These are phyloP conservation scores for Otolemur crassicaudatus DNA, from an alignment of 2,797 vertebrate species.

Conservation along the genomic window DNA sequence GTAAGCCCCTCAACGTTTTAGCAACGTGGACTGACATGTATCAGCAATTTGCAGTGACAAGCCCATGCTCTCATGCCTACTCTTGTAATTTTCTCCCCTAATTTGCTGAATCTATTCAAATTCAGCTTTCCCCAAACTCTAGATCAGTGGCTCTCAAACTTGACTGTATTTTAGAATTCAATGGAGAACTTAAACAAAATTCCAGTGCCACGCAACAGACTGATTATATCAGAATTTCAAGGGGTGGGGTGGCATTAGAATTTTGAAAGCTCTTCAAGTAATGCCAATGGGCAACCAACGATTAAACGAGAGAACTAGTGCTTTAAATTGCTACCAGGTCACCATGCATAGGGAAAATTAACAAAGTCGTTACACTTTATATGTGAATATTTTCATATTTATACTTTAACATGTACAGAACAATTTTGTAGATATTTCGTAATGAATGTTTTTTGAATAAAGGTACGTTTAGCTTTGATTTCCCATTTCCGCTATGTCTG, in stretches of 20 bases:
- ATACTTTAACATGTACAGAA: no score
- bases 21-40: neutral
- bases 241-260: neutral
- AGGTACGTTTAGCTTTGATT: no score
- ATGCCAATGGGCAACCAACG: neutral
- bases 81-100: neutral
- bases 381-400: no score
- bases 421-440: no score
- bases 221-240: neutral
- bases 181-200: neutral
- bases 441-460: no score
- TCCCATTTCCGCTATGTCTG: no score
- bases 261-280: neutral
- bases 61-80: neutral
- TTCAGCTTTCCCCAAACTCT: neutral
- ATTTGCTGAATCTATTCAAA: constrained; percentile 30
- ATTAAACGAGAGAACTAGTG: neutral
- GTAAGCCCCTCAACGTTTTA: neutral
- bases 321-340: neutral
- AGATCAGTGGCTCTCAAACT: constrained; percentile 1
- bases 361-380: no score
- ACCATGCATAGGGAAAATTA: no score
- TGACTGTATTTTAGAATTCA: constrained; percentile 29
- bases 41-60: neutral
- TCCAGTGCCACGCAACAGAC: neutral